Base-by-base conservation (phyloP, 2,797 vertebrate species). In the Crypturellus tataupa region DNA sequence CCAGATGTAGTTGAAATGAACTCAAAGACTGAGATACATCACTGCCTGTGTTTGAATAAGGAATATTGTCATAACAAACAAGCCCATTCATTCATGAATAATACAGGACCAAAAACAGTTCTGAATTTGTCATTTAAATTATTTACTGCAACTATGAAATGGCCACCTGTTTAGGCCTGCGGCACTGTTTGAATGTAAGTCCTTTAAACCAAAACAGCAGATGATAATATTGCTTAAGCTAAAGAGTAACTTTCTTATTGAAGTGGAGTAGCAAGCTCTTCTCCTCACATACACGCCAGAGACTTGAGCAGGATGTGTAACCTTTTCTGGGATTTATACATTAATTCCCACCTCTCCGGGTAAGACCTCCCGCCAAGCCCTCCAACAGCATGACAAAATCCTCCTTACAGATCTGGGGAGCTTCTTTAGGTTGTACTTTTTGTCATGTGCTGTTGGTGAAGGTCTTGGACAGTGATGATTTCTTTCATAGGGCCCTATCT, bases 61-160 rank as follows among this genome's bases (percentile, higher is more conserved):
- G 64, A 95, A 82, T 33, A 20, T 5, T 79, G 60, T 68, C 87
- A 88, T 71, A 77, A 93, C 92, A 86, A 6, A 12, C 47, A 78
- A 82, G 40, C 37, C 47, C 11, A 12, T 46, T 94, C 90, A 24
- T 82, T 94, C 93, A 94, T 95, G 93, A 94, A 96, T 96, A 94
- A 96, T 91, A 85, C 73, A 94, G 80, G 78, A 75, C 75, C 64
- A 23, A n/a, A 72, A 80, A 94, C 89, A 93, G 68, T 75, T 88
- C 80, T 88, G 85, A 81, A 93, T 96, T 96, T 94, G 91, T 94
- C 89, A 86, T 71, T 90, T 93, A 91, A 94, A 96, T 96, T 94
- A 94, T 96, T 95, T 82, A 94, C 91, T 62, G 35, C 23, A 68
- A 67, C 71, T 65, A 31, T 64, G 89, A 90, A 91, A 91, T 23